Conservation (phyloP, 2,797 vertebrate genomes). For the Myotis myotis region DNA sequence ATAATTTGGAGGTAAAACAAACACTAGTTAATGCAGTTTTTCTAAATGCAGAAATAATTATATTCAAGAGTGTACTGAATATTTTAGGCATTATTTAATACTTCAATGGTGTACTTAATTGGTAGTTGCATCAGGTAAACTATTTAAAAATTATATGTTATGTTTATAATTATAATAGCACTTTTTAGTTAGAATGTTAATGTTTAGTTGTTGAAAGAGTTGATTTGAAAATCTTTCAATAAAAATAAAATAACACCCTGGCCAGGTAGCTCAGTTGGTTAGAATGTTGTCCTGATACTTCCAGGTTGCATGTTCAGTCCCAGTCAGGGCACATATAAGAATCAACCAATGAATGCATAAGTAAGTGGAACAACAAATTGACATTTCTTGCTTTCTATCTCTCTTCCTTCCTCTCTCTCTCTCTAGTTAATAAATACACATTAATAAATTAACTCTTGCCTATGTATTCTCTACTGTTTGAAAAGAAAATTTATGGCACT, state of each 20-base stretch:
- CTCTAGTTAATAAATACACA: background rate
- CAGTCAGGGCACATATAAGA: background rate
- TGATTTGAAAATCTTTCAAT: background rate
- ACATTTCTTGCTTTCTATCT: background rate
- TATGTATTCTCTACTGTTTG: background rate
- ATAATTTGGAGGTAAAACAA: background rate
- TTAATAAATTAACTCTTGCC: background rate
- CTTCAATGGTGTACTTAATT: background rate
- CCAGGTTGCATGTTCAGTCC: background rate
- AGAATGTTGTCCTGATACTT: background rate
- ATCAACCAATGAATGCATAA: background rate
- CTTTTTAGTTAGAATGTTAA: background rate
- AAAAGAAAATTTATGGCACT: background rate
- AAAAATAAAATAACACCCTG: background rate
- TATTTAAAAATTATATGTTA: background rate
- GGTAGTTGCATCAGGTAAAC: background rate
- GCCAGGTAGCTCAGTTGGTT: background rate
- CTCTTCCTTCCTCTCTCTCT: background rate
- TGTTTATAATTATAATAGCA: background rate
- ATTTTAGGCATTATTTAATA: background rate
- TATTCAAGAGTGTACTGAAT: background rate
- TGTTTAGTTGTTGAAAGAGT: background rate
- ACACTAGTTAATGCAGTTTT: background rate
- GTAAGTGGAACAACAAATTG: background rate
- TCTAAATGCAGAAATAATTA: background rate